Evolutionary conservation across 2,113 vertebrate genomes (phyloP), one percentile per base, ranked within the genome.

Genomic region (Zosterops lateralis): DNA sequence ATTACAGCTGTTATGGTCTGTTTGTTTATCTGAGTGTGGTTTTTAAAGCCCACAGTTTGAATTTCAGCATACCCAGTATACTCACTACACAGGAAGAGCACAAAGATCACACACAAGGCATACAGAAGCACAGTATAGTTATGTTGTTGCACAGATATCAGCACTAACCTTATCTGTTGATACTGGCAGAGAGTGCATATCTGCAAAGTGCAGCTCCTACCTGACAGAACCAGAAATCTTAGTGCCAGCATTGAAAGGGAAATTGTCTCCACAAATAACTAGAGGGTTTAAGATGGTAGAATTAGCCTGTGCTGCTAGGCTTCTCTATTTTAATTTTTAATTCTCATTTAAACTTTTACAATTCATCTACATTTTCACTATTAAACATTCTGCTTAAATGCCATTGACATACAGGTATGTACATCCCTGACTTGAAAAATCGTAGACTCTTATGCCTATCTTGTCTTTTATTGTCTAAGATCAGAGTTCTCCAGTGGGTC

Each of bases 1-100:
- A 79, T 44, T 20, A 76, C 2, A 66, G 62, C 48, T 77, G 44
- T 74, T 80, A 60, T 10, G 10, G 44, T 90, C 47, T 77, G 89
- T 90, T 94, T 88, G 81, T 72, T 85, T 87, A 58, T 83, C 79
- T 29, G 51, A 92, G 57, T 56, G 65, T 77, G 53, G 86, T 67
- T 90, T 91, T 68, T 56, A 2, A 94, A 92, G 79, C 15, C 78
- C 64, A 25, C 11, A 6, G 36, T 40, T 25, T 91, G 72, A 83
- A 88, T 74, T 87, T 87, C 72, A 86, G 75, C 68, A 40, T 9
- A 71, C 6, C 28, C 62, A 36, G 18, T 32, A 22, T 64, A 84
- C 74, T 83, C 64, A 45, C 34, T 10, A 56, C 48, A 45, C 7
- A 83, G 51, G 47, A 87, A 15, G 50, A 64, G 64, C 75, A 62